A percentile compares a stretch with the other conserved stretches of the same genome.
Conservation (phyloP, 2,113 vertebrate genomes). For the Spilogale gracilis region DNA sequence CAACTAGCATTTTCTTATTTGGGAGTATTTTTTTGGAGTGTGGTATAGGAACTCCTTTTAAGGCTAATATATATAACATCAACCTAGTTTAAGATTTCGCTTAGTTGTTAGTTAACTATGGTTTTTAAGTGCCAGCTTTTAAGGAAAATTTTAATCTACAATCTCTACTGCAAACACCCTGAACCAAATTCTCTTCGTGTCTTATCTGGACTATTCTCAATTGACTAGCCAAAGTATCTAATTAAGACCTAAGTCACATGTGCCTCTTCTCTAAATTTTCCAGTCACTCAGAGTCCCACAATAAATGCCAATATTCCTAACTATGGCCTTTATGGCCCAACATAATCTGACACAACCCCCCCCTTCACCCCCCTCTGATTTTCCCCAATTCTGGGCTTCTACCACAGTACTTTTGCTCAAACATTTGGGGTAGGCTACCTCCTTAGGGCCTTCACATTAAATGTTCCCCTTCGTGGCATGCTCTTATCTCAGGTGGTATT, state of each 20-base stretch:
- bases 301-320: neutral
- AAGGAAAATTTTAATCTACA: constrained; percentile 37
- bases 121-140: constrained; percentile 28
- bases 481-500: neutral
- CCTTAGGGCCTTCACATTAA: neutral
- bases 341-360: neutral
- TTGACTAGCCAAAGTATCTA: neutral
- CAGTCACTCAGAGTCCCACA: neutral
- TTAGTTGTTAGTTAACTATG: constrained; percentile 8
- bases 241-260: constrained; percentile 10
- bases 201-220: neutral
- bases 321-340: neutral
- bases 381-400: neutral
- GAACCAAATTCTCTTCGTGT: neutral
- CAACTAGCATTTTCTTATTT: constrained; percentile 41
- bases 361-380: neutral
- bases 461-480: neutral
- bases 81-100: constrained; percentile 12
- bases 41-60: neutral
- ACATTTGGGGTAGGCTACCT: neutral
- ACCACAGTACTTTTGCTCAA: neutral
- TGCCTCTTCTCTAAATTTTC: neutral
- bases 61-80: neutral
- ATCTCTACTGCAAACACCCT: neutral
- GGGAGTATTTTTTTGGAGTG: neutral